Percentiles rank a stretch among this genome's conserved stretches.
Conservation (phyloP, 1,140 invertebrate species). For the Coboldia fuscipes region DNA sequence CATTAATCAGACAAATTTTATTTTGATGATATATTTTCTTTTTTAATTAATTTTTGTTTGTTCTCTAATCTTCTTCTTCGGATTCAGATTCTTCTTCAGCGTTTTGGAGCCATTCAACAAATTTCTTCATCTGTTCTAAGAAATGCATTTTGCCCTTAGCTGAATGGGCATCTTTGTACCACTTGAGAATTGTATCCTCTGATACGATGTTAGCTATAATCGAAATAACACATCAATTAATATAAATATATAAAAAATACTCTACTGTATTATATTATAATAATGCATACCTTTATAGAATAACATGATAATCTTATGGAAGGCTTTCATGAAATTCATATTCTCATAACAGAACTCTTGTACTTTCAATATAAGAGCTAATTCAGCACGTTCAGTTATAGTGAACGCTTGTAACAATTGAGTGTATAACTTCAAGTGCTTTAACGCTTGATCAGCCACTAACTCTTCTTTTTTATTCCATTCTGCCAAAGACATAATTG, state of each 20-base stretch:
- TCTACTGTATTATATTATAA: too few relatives aligned
- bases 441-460: constrained; percentile 81
- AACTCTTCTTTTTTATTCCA: constrained; percentile 98
- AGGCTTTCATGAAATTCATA: constrained; percentile 97
- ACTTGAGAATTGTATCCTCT: constrained; percentile 80
- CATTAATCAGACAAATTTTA: too few relatives aligned
- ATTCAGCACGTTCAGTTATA: constrained; percentile 59
- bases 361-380: constrained; percentile 70
- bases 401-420: constrained; percentile 70
- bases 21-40: too few relatives aligned
- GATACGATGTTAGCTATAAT: constrained; percentile 60
- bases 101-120: constrained; percentile 90
- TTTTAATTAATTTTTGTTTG: background rate
- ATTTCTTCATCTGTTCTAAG: constrained; percentile 92
- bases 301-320: constrained; percentile 89
- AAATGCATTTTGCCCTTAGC: constrained; percentile 91
- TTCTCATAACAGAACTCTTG: constrained; percentile 97
- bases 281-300: constrained; percentile 88
- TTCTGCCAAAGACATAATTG: constrained; percentile 82
- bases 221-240: constrained; percentile 3
- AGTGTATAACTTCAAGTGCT: constrained; percentile 71
- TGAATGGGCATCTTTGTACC: constrained; percentile 83
- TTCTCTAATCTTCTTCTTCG: constrained; percentile 12
- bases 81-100: constrained; percentile 58
- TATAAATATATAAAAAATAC: background rate